Evolutionary conservation across 2,797 vertebrate genomes (phyloP), one percentile per base, ranked within the genome.

Genomic region (Gymnocypris eckloni): DNA sequence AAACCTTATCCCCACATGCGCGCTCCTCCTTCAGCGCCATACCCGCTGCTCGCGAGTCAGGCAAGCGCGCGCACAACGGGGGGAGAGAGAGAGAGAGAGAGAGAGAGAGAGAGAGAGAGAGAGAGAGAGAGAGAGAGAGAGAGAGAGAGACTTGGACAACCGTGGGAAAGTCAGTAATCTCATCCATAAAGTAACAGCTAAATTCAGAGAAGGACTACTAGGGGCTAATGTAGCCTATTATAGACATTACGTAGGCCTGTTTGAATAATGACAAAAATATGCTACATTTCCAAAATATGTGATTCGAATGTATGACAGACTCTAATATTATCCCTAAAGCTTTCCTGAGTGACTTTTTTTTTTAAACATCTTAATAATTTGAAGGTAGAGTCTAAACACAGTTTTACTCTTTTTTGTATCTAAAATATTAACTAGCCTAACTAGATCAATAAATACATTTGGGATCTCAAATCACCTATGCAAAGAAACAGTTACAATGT

Each of bases 1-100:
- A 80, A 88, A 79, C 83, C 87, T 83, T 90, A 87, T 86, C 75
- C 82, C 50, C 59, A 82, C 70, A 79, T 66, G 91, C 91, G 89
- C 82, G 86, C 86, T 79, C 89, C 67, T 69, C n/a, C 69, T 72
- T 73, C 66, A 77, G 83, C 87, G 89, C 78, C 82, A 61, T 79
- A 48, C 69, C 16, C 43, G 33, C 50, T 11, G 79, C 41, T 89
- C 86, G 90, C 87, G 18, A 66, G 37, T 48, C 37, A 66, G 5
- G 43, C 33, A 67, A 75, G 87, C 67, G 64, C 84, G 82, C 76
- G 86, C 56, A 69, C 81, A 50, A 50, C 28, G 33, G 33, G 2
- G 33, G 0, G 33, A 3, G 33, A 33, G 33, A 33, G 33, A 33
- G 33, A 33, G 33, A 33, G 33, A 33, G 33, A 33, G 56, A 2